Base-by-base conservation (phyloP, 2,797 vertebrate species). In the Emydoidea blandingii region DNA sequence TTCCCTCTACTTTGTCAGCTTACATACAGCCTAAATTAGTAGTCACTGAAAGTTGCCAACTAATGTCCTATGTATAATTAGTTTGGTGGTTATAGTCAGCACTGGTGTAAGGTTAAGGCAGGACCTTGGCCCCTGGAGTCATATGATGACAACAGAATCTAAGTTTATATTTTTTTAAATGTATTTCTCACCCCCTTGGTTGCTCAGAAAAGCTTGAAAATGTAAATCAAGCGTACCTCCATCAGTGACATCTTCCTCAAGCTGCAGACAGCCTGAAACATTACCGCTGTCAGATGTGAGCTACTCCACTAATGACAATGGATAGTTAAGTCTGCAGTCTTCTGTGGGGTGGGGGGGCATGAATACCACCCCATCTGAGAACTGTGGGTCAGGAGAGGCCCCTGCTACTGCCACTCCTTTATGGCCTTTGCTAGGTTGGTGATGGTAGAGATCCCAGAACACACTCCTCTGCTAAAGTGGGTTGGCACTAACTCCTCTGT, bases 21-120 rank as follows among this genome's bases (percentile, higher is more conserved):
- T 56, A 80, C 85, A 47, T 16, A 37, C n/a, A 89, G 54, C 87
- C 94, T 86, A 92, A 84, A 94, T 87, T 47, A 95, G 57, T 88
- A 25, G 7, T 54, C 8, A 92, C 16, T 85, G 79, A 68, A 76
- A 2, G 0, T 91, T 95, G 76, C 81, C 56, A 50, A 86, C 59
- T 12, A 29, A 25, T 94, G 29, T 81, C 80, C 15, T 90, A 74
- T 8, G 19, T 89, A 95, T 96, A 93, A 89, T 44, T 8, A 90
- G 5, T 49, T 31, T 78, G 23, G 74, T 78, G 3, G 3, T 29
- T 87, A 31, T 54, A 3, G 6, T 88, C 78, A 87, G 34, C 4
- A 8, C 87, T 83, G 44, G 37, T 44, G 81, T 34, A 12, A 56
- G n/a, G 65, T 2, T 72, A 72, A 72, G n/a, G n/a, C n/a, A 11